Evolutionary conservation across 1,140 invertebrate species (phyloP).

Genomic region (Trichomalopsis sarcophagae): DNA sequence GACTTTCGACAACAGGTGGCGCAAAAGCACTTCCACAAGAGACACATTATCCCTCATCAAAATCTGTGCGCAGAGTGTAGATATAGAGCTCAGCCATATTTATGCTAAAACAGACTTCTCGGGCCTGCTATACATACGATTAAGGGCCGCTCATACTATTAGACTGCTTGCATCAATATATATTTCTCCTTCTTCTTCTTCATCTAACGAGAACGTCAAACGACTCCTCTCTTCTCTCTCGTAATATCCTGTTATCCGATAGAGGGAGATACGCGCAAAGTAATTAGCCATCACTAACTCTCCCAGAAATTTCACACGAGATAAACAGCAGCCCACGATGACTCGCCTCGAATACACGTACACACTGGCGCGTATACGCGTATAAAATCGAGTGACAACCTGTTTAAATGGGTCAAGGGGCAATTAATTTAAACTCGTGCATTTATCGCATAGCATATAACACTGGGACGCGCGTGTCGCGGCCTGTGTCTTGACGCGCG

Average conservation of each 20-base stretch:
- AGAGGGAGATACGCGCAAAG: neutral
- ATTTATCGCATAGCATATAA: neutral
- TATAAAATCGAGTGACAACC: neutral
- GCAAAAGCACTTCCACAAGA: no score
- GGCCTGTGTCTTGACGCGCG: neutral
- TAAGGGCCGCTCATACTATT: neutral
- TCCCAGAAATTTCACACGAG: conserved; percentile 34
- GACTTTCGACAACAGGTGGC: no score
- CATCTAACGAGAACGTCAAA: no score
- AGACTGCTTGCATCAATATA: no score
- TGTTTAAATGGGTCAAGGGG: conserved; percentile 24
- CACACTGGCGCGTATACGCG: neutral
- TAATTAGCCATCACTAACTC: neutral
- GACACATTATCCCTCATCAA: no score
- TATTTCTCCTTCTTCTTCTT: no score
- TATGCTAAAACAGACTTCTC: no score
- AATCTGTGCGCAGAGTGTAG: no score
- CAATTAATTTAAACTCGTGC: neutral
- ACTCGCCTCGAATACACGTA: neutral
- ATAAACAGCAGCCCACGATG: conserved; percentile 4
- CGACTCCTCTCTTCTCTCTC: neutral
- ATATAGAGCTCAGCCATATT: no score
- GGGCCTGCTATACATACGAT: neutral
- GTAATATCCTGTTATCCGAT: no score
- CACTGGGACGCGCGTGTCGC: neutral